Evolutionary conservation across 2,888 invertebrate species (phyloP), one percentile per base, ranked within the genome.

Genomic region (Agonum fuliginosum): DNA sequence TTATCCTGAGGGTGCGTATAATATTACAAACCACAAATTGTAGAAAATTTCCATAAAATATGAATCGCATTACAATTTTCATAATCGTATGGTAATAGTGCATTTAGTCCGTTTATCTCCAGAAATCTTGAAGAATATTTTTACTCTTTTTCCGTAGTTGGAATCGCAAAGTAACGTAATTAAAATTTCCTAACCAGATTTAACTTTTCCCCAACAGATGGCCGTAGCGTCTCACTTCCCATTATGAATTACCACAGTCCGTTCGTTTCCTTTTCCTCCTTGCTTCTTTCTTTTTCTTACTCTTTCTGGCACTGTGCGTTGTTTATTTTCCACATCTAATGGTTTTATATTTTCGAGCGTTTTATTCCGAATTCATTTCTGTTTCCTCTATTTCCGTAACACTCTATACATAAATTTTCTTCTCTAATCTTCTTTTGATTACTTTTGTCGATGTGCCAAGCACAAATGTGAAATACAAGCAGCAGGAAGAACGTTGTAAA

Each of bases 381-480:
- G 62, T 74, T 74, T 74, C 74, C 43, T 74, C 74, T 62, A 74
- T 65, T 74, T 74, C 43, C 74, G 62, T 41, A 41, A 65, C 46
- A 74, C 62, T 58, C 74, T 58, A 46, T 74, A 74, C 62, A 74
- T 74, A 74, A 74, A 74, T 74, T 74, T 74, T 24, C 58, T 62
- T 74, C 74, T 62, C 65, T 74, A 74, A 74, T 74, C 74, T 74
- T 74, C 74, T 62, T 74, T 74, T 74, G 74, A 74, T 74, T 74
- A 74, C 74, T 74, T 74, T 74, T 74, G 74, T 74, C 74, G 43
- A 74, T 74, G 58, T 43, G 46, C 74, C 74, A 74, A 74, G 74
- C 58, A 74, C 58, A 74, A 74, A 74, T 62, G 30, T 58, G 74
- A 58, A 62, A 62, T 74, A 74, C 62, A 74, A 72, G 67, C 37